Base-by-base conservation (phyloP, 2,113 vertebrate genomes). In the Manacus vitellinus region DNA sequence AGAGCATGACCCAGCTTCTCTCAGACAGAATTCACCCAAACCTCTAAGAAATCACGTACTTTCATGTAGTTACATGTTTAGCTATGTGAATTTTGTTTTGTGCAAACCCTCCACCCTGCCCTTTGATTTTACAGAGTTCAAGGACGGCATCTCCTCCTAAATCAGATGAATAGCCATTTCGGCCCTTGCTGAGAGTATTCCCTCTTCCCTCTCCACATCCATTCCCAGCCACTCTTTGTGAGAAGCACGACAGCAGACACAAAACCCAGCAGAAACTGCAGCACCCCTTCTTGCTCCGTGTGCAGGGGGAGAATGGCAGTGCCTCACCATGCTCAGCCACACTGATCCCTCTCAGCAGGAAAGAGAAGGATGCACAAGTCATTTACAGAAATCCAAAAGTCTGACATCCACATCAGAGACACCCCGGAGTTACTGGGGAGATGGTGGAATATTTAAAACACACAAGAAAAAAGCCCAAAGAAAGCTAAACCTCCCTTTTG, bases 301-400 rank as follows among this genome's bases (percentile, higher is more conserved):
- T 4, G 18, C 4, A 1, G 6, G 8, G 49, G 47, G 31, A 35
- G 31, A 28, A 49, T 0, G 1, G 77, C 24, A 54, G 55, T 4
- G 1, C 49, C 44, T 52, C 58, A 21, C 16, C 4, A 0, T 16
- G 25, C 51, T 52, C 51, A 52, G 51, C 51, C 51, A 52, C 51
- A 52, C 25, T 14, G 10, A 3, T 14, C 33, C 41, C 41, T 25
- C 46, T 22, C 18, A 71, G 39, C 73, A 62, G 25, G 56, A 0
- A 76, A 2, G 0, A 71, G 27, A 83, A 22, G 6, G 6, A 52
- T 4, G 22, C 83, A n/a, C n/a, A 22, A n/a, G 21, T 6, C 47
- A 21, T n/a, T 35, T 8, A 58, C 5, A 59, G 80, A 37, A 74
- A 71, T 14, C n/a, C 47, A 25, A 1, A 14, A 65, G 46, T 23